Conservation (phyloP, 2,888 invertebrate genomes). For the Drosophila pullipes region DNA sequence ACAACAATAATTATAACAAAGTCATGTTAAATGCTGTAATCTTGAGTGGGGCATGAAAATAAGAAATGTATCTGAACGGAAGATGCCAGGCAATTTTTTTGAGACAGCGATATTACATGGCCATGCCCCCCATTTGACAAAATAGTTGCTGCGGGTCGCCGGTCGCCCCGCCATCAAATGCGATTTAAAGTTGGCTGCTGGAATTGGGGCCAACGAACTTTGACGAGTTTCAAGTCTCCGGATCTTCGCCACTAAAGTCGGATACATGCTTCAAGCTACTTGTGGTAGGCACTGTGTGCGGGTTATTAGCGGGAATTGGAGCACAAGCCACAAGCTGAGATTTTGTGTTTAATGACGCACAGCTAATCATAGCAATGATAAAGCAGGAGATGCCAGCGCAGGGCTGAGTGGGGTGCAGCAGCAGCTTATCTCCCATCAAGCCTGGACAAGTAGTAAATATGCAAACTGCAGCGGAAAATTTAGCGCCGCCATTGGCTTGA, state of each 20-base stretch:
- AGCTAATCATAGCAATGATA: conserved; percentile 39
- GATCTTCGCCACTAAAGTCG: conserved; percentile 35
- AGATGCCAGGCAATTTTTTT: conserved; percentile 42
- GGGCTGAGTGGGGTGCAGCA: not conserved
- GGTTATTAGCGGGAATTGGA: conserved; percentile 78
- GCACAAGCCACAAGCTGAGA: conserved; percentile 62
- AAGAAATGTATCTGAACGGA: conserved; percentile 47
- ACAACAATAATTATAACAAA: conserved; percentile 43
- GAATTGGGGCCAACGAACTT: conserved; percentile 72
- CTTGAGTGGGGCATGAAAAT: conserved; percentile 33
- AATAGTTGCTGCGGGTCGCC: conserved; percentile 44
- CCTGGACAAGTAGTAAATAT: conserved; percentile 19
- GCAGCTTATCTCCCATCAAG: conserved; percentile 50
- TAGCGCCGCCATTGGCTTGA: conserved; percentile 13
- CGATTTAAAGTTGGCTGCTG: conserved; percentile 54
- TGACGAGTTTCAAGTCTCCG: conserved; percentile 30
- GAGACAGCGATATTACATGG: conserved; percentile 8
- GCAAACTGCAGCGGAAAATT: conserved; percentile 39
- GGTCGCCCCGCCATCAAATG: conserved; percentile 45
- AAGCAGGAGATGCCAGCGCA: not conserved
- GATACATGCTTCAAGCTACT: conserved; percentile 34
- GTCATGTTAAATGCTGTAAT: conserved; percentile 64
- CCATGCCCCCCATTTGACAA: conserved; percentile 64
- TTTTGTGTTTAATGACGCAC: conserved; percentile 53
- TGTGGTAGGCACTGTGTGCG: conserved; percentile 33